Conservation (phyloP, 2,113 vertebrate species). For the Rana temporaria region DNA sequence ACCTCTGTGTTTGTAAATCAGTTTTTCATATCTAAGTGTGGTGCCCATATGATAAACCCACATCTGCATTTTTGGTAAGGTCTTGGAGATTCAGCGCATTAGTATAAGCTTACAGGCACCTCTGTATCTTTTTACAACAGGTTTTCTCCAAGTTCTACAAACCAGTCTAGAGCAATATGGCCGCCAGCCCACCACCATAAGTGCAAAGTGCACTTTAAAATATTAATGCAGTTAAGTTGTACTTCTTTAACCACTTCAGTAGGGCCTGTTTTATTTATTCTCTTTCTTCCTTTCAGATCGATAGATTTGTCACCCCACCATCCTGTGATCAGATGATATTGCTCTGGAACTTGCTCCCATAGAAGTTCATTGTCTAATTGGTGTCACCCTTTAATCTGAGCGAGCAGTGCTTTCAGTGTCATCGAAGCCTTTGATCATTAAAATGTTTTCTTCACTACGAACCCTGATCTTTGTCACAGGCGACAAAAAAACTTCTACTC, state of each 20-base stretch:
- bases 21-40: too few relatives aligned
- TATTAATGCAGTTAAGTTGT: not conserved
- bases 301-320: conserved; percentile 42
- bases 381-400: conserved; percentile 39
- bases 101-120: too few relatives aligned
- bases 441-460: conserved; percentile 8
- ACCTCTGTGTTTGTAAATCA: too few relatives aligned
- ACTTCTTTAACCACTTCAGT: conserved; percentile 23
- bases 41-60: too few relatives aligned
- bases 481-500: not conserved
- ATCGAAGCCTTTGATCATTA: conserved; percentile 40
- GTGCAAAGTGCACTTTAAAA: not conserved
- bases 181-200: too few relatives aligned
- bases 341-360: conserved; percentile 30
- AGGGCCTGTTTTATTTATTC: conserved; percentile 36
- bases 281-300: conserved; percentile 41
- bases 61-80: too few relatives aligned
- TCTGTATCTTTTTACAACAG: too few relatives aligned
- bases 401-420: conserved; percentile 8
- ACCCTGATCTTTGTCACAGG: conserved; percentile 2
- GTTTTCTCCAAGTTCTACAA: too few relatives aligned
- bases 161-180: too few relatives aligned
- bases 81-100: too few relatives aligned
- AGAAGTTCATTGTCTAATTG: conserved; percentile 54
- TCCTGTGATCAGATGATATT: conserved; percentile 51